phyloP scores from a whole-genome alignment of 2,797 vertebrate genomes.

The Pseudochaenichthys georgianus region DNA sequence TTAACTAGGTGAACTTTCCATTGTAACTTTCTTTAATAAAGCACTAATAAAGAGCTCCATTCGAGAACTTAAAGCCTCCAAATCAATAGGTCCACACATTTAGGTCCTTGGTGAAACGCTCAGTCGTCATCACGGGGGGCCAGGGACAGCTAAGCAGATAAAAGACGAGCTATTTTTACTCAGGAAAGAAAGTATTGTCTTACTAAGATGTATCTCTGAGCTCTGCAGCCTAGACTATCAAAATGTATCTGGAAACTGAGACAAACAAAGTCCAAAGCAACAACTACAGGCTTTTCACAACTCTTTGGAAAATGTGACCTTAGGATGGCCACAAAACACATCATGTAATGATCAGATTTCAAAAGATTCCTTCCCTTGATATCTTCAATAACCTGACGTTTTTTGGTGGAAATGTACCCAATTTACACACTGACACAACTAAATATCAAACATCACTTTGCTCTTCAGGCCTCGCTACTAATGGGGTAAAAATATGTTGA shows the following conservation, averaged over 20 bases:
- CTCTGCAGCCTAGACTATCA: background rate
- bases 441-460: background rate
- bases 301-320: background rate
- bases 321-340: background rate
- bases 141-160: conserved; percentile 42
- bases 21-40: conserved; percentile 56
- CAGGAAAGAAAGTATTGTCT: conserved; percentile 58
- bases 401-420: background rate
- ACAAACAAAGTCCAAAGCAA: conserved; percentile 17
- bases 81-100: conserved; percentile 67
- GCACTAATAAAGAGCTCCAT: conserved; percentile 55
- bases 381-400: background rate
- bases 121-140: conserved; percentile 32
- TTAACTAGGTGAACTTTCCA: conserved; percentile 51
- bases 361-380: background rate
- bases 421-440: background rate
- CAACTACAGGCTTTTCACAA: background rate
- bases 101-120: conserved; percentile 55
- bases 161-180: conserved; percentile 54
- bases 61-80: conserved; percentile 54
- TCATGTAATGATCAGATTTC: background rate
- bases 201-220: conserved; percentile 39
- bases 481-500: background rate
- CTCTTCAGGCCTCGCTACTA: background rate
- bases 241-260: conserved; percentile 25